Percentiles rank a stretch among this genome's conserved stretches.
These are phyloP conservation scores for Chelmon rostratus DNA, from an alignment of 2,797 vertebrate genomes.

Conservation along the genomic window DNA sequence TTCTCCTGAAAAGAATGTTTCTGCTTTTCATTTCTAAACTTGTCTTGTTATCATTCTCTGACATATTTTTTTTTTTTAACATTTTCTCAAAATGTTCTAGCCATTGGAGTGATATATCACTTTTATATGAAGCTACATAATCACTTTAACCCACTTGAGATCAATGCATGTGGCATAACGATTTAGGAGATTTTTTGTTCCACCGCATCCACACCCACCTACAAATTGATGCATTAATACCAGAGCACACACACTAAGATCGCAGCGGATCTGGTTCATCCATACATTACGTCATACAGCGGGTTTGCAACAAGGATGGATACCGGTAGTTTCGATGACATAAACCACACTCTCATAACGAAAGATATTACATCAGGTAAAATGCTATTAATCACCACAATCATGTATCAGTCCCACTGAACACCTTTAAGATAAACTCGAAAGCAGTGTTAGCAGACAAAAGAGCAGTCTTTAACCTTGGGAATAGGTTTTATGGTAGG, in stretches of 20 bases:
- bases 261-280: conserved; percentile 2
- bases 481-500: neutral
- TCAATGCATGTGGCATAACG: conserved; percentile 26
- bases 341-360: too few relatives aligned
- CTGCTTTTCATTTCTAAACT: neutral
- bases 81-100: neutral
- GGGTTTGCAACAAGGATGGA: neutral
- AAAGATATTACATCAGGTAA: neutral
- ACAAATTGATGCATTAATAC: neutral
- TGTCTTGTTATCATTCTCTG: too few relatives aligned
- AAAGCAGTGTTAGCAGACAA: neutral
- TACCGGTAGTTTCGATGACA: neutral
- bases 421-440: neutral
- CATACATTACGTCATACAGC: conserved; percentile 12
- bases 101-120: neutral
- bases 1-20: neutral
- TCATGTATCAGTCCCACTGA: neutral
- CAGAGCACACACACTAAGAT: neutral
- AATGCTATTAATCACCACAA: neutral
- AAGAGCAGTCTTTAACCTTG: neutral
- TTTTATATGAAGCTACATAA: neutral
- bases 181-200: neutral
- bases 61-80: neutral
- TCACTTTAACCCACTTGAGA: neutral
- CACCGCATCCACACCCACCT: neutral